Conservation (phyloP, 2,797 vertebrate genomes). For the Lepus townsendii region DNA sequence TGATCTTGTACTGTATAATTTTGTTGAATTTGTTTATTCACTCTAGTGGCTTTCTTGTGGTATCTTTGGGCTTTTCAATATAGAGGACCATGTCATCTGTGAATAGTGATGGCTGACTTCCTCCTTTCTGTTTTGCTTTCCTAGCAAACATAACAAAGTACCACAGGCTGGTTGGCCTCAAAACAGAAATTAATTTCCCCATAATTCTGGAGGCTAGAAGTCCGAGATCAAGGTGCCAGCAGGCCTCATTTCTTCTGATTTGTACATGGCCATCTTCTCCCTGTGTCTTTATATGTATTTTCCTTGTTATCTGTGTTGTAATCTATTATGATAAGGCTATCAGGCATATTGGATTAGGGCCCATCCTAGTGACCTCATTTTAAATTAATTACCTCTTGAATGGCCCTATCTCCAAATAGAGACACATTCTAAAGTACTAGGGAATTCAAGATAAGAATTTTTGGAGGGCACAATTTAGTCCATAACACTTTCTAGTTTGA, state of each 20-base stretch:
- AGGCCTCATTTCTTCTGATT: background rate
- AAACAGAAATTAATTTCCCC: background rate
- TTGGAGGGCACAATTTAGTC: background rate
- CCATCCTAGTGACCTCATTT: background rate
- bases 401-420: background rate
- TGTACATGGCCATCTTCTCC: background rate
- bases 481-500: background rate
- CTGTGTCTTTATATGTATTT: background rate
- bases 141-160: background rate
- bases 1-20: background rate
- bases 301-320: background rate
- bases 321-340: background rate
- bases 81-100: background rate
- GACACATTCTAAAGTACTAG: background rate
- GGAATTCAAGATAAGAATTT: background rate
- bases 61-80: background rate
- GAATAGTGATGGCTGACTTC: background rate
- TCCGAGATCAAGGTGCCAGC: background rate
- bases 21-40: background rate
- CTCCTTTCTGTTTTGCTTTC: background rate
- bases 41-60: background rate
- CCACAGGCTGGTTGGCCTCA: background rate
- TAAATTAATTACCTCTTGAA: background rate
- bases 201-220: background rate
- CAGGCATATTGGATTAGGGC: background rate